Conservation (phyloP, 1,140 invertebrate genomes). For the Conus betulinus region DNA sequence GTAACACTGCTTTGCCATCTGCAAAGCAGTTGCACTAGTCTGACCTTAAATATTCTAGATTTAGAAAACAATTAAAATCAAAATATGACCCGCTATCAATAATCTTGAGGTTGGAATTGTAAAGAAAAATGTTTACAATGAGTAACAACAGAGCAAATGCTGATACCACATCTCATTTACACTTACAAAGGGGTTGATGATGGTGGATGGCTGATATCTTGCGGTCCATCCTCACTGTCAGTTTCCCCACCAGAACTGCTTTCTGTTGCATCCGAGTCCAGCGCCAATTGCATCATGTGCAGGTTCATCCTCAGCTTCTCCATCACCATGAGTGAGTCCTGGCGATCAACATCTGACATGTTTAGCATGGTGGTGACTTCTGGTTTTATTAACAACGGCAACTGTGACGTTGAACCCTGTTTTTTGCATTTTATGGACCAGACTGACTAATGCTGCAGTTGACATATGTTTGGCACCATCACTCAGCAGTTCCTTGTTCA, state of each 20-base stretch:
- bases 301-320: slow-evolving; percentile 85
- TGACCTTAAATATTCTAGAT: no score
- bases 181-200: slow-evolving; percentile 64
- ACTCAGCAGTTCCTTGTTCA: slow-evolving; percentile 74
- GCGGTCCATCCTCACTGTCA: slow-evolving; percentile 86
- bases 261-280: slow-evolving; percentile 95
- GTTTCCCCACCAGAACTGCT: slow-evolving; percentile 95
- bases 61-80: no score
- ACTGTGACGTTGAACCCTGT: slow-evolving; percentile 53
- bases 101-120: no score
- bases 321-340: slow-evolving; percentile 68
- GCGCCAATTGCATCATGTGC: slow-evolving; percentile 82
- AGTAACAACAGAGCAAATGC: no score
- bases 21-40: no score
- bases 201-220: slow-evolving; percentile 31
- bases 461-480: slow-evolving; percentile 77
- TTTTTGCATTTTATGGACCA: slow-evolving; percentile 78
- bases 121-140: no score
- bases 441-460: slow-evolving; percentile 78
- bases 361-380: slow-evolving; percentile 57
- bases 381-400: slow-evolving; percentile 39
- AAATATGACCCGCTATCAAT: no score
- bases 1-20: no score
- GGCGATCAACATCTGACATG: slow-evolving; percentile 64
- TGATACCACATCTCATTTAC: no score